Evolutionary conservation across 2,888 invertebrate genomes (phyloP).

Genomic region (Mythimna loreyi): DNA sequence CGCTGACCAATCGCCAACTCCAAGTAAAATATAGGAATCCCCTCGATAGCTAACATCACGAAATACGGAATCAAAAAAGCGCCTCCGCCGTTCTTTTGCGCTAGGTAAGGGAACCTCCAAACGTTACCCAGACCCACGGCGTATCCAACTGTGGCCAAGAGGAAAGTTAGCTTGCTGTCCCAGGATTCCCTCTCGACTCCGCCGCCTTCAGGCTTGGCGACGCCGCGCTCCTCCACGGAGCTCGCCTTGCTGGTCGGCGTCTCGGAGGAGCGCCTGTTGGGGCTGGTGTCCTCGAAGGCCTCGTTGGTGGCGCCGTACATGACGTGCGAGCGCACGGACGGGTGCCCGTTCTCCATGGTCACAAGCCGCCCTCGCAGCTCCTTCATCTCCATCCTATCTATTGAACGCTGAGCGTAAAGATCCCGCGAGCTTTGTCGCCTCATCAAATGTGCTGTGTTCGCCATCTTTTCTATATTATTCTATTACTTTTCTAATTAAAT

Average conservation of each 20-base stretch:
- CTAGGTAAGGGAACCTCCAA: slow-evolving; percentile 98
- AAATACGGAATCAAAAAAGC: slow-evolving; percentile 99
- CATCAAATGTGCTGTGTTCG: slow-evolving; percentile 97
- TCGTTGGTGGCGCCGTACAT: slow-evolving; percentile 97
- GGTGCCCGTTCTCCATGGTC: slow-evolving; percentile 92
- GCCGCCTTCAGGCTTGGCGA: slow-evolving; percentile 93
- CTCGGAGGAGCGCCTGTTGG: slow-evolving; percentile 82
- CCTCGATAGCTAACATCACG: slow-evolving; percentile 98
- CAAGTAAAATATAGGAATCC: slow-evolving; percentile 98
- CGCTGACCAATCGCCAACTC: slow-evolving; percentile 98
- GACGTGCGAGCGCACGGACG: slow-evolving; percentile 84
- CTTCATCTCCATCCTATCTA: slow-evolving; percentile 96
- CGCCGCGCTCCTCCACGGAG: slow-evolving; percentile 92
- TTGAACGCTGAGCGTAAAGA: slow-evolving; percentile 94
- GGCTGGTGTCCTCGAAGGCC: slow-evolving; percentile 92
- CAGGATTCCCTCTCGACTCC: slow-evolving; percentile 96
- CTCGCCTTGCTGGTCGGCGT: slow-evolving; percentile 92
- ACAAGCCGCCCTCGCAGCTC: slow-evolving; percentile 96
- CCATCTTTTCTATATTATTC: slow-evolving; percentile 91
- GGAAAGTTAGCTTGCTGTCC: slow-evolving; percentile 98
- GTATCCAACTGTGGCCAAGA: slow-evolving; percentile 98
- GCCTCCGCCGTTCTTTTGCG: slow-evolving; percentile 98
- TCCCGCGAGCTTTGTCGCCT: slow-evolving; percentile 97
- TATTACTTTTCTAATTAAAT: slow-evolving; percentile 53
- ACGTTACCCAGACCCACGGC: slow-evolving; percentile 98